Evolutionary conservation across 2,888 invertebrate genomes (phyloP).

Genomic region (Perizoma affinitatum): DNA sequence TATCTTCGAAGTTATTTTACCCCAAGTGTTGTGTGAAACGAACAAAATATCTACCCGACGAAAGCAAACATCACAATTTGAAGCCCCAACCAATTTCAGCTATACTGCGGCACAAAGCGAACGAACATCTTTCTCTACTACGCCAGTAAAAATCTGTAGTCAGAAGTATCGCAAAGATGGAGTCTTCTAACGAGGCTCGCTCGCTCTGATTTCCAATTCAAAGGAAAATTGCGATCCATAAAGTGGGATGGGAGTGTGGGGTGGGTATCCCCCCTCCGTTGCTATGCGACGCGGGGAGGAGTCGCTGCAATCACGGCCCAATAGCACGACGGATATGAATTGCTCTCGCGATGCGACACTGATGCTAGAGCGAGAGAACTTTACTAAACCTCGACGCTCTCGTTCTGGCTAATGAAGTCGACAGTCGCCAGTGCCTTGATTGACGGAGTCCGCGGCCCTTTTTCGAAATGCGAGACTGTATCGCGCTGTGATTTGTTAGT

Average conservation of each 20-base stretch:
- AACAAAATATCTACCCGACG: constrained; percentile 22
- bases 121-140: constrained; percentile 69
- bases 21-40: not conserved
- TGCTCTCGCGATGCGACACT: constrained; percentile 80
- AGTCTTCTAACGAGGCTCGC: constrained; percentile 76
- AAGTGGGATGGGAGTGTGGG: constrained; percentile 65
- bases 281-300: constrained; percentile 87
- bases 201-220: constrained; percentile 85
- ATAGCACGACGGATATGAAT: constrained; percentile 85
- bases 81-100: constrained; percentile 37
- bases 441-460: constrained; percentile 76
- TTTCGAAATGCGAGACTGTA: constrained; percentile 65
- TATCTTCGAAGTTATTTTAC: constrained; percentile 4
- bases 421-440: constrained; percentile 75
- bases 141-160: constrained; percentile 77
- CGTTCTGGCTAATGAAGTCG: constrained; percentile 80
- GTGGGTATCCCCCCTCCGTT: constrained; percentile 77
- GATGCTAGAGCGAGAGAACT: constrained; percentile 63
- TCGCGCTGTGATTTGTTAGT: constrained; percentile 72
- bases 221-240: constrained; percentile 85
- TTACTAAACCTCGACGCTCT: constrained; percentile 41
- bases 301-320: constrained; percentile 84
- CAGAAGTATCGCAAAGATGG: constrained; percentile 75
- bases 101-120: constrained; percentile 37
- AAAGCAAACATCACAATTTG: constrained; percentile 66